Evolutionary conservation across 2,113 vertebrate species (phyloP).

Genomic region (Rhizomys pruinosus): DNA sequence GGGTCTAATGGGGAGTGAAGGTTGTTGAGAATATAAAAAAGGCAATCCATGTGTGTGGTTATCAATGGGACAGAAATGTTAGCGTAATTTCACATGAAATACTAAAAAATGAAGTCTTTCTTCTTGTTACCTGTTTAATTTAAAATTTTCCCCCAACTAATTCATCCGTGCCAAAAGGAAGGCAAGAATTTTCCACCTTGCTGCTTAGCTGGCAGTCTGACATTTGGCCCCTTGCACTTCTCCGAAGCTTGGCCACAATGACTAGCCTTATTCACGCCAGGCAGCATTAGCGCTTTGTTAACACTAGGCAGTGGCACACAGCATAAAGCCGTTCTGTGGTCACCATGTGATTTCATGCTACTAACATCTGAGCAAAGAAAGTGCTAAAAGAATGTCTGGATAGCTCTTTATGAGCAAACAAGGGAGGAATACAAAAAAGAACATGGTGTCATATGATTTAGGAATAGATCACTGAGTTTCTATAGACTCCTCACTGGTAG

Average conservation of each 20-base stretch:
- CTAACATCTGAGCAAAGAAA: constrained; percentile 64
- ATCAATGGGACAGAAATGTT: background rate
- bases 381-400: constrained; percentile 19
- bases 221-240: constrained; percentile 78
- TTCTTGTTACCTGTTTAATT: constrained; percentile 67
- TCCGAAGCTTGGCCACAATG: constrained; percentile 79
- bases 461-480: background rate
- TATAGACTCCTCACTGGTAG: background rate
- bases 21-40: background rate
- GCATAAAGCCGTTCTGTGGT: constrained; percentile 70
- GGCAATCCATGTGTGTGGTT: rapidly evolving
- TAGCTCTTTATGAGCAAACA: constrained; percentile 34
- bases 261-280: constrained; percentile 78
- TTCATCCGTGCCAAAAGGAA: constrained; percentile 78
- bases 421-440: constrained; percentile 20
- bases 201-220: constrained; percentile 83
- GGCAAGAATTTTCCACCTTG: constrained; percentile 86
- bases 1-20: background rate
- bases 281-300: constrained; percentile 83
- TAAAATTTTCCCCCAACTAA: background rate
- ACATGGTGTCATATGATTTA: background rate
- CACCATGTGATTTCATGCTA: constrained; percentile 56
- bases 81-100: background rate
- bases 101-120: constrained; percentile 72
- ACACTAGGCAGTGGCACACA: constrained; percentile 52